Conservation (phyloP, 2,797 vertebrate genomes). For the Threskiornis aethiopicus region DNA sequence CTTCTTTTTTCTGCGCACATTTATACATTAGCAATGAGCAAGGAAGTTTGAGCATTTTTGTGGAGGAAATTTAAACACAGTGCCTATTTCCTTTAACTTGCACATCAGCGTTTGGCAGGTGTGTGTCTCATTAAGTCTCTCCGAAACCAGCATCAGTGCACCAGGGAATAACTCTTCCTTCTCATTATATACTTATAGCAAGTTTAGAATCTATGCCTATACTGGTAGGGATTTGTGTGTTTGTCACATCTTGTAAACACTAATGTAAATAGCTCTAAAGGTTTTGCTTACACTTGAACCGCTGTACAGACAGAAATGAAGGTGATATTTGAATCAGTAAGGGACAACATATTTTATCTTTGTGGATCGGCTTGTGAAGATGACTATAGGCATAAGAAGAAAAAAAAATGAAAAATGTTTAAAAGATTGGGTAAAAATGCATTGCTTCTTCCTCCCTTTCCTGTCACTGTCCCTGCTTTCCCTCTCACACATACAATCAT, state of each 20-base stretch:
- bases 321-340: background rate
- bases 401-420: background rate
- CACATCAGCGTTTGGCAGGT: constrained; percentile 3
- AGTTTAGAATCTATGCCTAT: background rate
- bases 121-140: constrained; percentile 21
- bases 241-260: background rate
- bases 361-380: background rate
- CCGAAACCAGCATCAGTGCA: background rate
- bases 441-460: background rate
- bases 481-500: background rate
- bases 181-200: background rate
- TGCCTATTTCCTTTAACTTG: background rate
- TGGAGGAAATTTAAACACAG: background rate
- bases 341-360: background rate
- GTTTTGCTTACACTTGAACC: background rate
- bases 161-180: background rate
- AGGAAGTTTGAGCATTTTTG: background rate
- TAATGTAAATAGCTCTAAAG: background rate
- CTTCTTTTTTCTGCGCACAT: background rate
- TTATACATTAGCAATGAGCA: background rate
- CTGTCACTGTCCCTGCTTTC: background rate
- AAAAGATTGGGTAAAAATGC: background rate
- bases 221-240: background rate
- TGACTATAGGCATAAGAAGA: background rate
- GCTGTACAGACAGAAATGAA: background rate